Conservation (phyloP, 2,888 invertebrate genomes). For the Scaptomyza reducta region DNA sequence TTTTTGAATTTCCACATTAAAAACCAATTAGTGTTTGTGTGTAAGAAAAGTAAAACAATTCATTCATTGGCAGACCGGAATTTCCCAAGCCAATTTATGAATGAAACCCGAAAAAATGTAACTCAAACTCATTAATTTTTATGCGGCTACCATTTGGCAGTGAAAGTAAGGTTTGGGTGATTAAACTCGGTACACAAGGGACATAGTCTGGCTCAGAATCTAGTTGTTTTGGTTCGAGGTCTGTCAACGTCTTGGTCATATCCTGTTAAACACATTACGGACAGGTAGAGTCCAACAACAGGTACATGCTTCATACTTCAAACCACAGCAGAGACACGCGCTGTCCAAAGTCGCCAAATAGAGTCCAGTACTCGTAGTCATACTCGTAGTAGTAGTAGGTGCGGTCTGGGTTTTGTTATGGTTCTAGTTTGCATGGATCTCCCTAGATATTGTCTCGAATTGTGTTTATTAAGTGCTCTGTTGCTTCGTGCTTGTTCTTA, state of each 20-base stretch:
- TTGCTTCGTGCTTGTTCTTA: conserved; percentile 17
- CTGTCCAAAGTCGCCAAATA: conserved; percentile 51
- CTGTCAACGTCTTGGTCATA: conserved; percentile 58
- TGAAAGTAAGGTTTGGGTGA: conserved; percentile 68
- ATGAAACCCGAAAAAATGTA: conserved; percentile 44
- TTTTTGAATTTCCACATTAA: conserved; percentile 63
- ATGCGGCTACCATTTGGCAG: conserved; percentile 60
- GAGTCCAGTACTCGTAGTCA: conserved; percentile 34
- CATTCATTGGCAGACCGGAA: conserved; percentile 64
- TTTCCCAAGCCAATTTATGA: conserved; percentile 62
- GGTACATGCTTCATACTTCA: conserved; percentile 50
- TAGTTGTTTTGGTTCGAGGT: conserved; percentile 9
- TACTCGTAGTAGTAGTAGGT: conserved; percentile 59
- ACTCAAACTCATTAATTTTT: conserved; percentile 68
- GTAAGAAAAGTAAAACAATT: conserved; percentile 29
- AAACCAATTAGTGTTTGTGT: conserved; percentile 50
- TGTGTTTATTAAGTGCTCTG: conserved; percentile 53
- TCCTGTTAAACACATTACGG: conserved; percentile 73
- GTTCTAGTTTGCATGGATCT: conserved; percentile 33
- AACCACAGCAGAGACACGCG: conserved; percentile 64
- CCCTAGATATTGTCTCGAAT: conserved; percentile 57
- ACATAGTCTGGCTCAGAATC: conserved; percentile 37
- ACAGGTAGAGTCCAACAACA: conserved; percentile 62
- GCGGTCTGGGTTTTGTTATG: conserved; percentile 43
- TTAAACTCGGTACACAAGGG: conserved; percentile 54